These are phyloP conservation scores for Eurytemora carolleeae DNA, from an alignment of 1,140 invertebrate species.

Conservation along the genomic window DNA sequence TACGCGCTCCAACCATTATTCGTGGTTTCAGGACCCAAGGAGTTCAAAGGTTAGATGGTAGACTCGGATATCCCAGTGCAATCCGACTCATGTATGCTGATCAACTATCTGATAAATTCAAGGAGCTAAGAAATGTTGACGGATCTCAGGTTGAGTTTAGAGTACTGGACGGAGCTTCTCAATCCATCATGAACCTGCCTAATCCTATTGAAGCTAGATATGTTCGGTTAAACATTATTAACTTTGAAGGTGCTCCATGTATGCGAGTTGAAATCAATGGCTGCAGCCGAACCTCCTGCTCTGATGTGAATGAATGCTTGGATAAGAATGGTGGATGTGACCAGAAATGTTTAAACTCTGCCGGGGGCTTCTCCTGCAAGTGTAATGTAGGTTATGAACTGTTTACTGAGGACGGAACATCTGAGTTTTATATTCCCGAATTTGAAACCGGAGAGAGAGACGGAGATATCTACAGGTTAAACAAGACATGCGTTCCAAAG, in stretches of 20 bases:
- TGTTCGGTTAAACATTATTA: slow-evolving; percentile 62
- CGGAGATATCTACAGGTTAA: slow-evolving; percentile 68
- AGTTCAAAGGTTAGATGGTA: slow-evolving; percentile 50
- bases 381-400: slow-evolving; percentile 84
- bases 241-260: slow-evolving; percentile 66
- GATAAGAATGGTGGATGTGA: slow-evolving; percentile 77
- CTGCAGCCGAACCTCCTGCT: slow-evolving; percentile 68
- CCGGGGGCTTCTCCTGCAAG: slow-evolving; percentile 63
- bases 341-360: slow-evolving; percentile 72
- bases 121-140: slow-evolving; percentile 72
- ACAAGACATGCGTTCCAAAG: slow-evolving; percentile 82
- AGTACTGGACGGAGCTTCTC: slow-evolving; percentile 52
- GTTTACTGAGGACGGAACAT: slow-evolving; percentile 70
- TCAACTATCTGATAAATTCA: slow-evolving; percentile 66
- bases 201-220: slow-evolving; percentile 76
- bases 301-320: slow-evolving; percentile 77
- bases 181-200: slow-evolving; percentile 71
- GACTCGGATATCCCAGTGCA: slow-evolving; percentile 62
- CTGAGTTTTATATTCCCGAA: slow-evolving; percentile 57
- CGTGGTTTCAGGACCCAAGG: slow-evolving; percentile 72
- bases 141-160: slow-evolving; percentile 79
- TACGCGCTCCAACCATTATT: slow-evolving; percentile 71
- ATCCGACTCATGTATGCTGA: slow-evolving; percentile 68
- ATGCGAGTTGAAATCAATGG: slow-evolving; percentile 81
- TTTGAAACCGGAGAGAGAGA: slow-evolving; percentile 66